A percentile compares a stretch with the other conserved stretches of the same genome.
Conservation (phyloP, 2,888 invertebrate genomes). For the Epinotia demarniana region DNA sequence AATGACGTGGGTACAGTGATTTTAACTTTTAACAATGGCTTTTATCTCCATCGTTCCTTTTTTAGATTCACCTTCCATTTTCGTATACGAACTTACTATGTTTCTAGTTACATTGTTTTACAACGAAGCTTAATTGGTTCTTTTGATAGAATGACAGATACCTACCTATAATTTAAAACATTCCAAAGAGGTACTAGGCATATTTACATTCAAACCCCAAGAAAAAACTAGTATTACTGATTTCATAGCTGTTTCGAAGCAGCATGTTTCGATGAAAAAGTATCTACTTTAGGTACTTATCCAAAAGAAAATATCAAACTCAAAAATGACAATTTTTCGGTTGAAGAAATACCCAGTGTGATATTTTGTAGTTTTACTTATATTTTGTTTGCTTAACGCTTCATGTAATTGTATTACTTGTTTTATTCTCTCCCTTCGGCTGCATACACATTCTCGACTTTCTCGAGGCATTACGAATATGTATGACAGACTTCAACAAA, state of each 20-base stretch:
- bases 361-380: no score
- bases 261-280: no score
- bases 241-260: no score
- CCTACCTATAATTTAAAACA: no score
- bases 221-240: no score
- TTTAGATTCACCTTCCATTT: not conserved
- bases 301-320: not conserved
- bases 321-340: not conserved
- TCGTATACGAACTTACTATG: not conserved
- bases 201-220: no score
- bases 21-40: conserved; percentile 7
- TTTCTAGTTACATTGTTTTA: not conserved
- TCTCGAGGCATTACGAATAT: conserved; percentile 6
- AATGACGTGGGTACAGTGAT: conserved; percentile 15
- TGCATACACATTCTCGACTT: not conserved
- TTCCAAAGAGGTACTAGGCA: no score
- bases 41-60: not conserved
- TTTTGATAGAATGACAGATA: not conserved
- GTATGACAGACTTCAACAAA: not conserved
- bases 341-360: not conserved
- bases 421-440: conserved; percentile 3
- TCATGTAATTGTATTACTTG: not conserved
- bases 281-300: no score
- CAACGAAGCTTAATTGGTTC: not conserved
- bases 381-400: not conserved